phyloP scores from a whole-genome alignment of 2,888 invertebrate species.

The Caenorhabditis macrosperma region DNA sequence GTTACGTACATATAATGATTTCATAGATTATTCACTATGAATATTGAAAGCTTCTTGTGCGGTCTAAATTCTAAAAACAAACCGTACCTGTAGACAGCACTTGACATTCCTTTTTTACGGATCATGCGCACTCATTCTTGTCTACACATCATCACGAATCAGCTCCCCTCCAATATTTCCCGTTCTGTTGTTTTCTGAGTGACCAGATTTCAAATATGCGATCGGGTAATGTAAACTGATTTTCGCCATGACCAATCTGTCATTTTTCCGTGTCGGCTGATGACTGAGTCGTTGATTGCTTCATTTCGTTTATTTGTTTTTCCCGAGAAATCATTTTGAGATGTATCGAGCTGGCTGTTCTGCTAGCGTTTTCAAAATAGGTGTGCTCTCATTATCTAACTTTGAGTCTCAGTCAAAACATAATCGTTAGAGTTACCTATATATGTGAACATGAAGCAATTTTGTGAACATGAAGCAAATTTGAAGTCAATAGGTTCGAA shows the following conservation, averaged over 20 bases:
- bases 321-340: neutral
- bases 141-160: slow-evolving; percentile 24
- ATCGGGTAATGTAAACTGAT: slow-evolving; percentile 11
- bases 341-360: neutral
- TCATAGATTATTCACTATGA: too few species aligned
- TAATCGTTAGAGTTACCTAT: too few species aligned
- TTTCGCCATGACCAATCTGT: slow-evolving; percentile 47
- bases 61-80: slow-evolving; percentile 21
- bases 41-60: slow-evolving; percentile 6
- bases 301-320: slow-evolving; percentile 26
- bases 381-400: neutral
- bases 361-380: neutral
- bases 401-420: too few species aligned
- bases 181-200: neutral
- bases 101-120: slow-evolving; percentile 18
- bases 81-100: slow-evolving; percentile 1
- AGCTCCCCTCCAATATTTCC: neutral
- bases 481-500: too few species aligned
- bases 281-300: slow-evolving; percentile 30
- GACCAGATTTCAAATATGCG: neutral
- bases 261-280: slow-evolving; percentile 41
- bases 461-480: too few species aligned
- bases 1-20: too few species aligned
- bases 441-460: too few species aligned
- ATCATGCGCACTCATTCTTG: slow-evolving; percentile 22